phyloP scores from a whole-genome alignment of 2,113 vertebrate species.

The Tichodroma muraria region DNA sequence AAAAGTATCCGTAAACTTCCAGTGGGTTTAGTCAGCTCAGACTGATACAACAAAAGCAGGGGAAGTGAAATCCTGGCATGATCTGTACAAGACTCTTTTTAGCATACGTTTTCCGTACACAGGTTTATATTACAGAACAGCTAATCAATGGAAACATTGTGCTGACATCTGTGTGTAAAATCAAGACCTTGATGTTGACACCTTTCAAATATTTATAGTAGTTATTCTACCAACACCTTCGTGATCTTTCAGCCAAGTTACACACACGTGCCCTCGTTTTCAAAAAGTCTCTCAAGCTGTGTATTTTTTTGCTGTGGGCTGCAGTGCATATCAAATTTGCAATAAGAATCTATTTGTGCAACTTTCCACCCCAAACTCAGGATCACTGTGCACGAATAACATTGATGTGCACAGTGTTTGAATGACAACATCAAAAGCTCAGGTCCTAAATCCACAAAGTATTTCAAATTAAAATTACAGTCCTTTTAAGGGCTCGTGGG shows the following conservation, averaged over 20 bases:
- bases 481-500: neutral
- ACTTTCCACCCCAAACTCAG: neutral
- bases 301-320: neutral
- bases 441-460: neutral
- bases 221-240: conserved; percentile 1
- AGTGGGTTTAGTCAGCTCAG: neutral
- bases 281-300: neutral
- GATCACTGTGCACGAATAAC: neutral
- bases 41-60: neutral
- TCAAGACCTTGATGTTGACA: conserved; percentile 38
- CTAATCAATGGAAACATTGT: conserved; percentile 46
- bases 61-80: conserved; percentile 16
- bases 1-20: neutral
- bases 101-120: neutral
- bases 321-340: neutral
- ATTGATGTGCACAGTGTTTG: fast-evolving
- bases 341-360: neutral
- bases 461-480: neutral
- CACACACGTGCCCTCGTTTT: neutral
- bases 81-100: neutral
- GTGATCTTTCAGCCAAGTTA: conserved; percentile 31
- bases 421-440: neutral
- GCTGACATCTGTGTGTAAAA: conserved; percentile 29
- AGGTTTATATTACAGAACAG: conserved; percentile 20
- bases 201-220: conserved; percentile 45